A percentile compares a stretch with the other conserved stretches of the same genome.
These are phyloP conservation scores for Semnornis frantzii DNA, from an alignment of 2,113 vertebrate species.

Conservation along the genomic window DNA sequence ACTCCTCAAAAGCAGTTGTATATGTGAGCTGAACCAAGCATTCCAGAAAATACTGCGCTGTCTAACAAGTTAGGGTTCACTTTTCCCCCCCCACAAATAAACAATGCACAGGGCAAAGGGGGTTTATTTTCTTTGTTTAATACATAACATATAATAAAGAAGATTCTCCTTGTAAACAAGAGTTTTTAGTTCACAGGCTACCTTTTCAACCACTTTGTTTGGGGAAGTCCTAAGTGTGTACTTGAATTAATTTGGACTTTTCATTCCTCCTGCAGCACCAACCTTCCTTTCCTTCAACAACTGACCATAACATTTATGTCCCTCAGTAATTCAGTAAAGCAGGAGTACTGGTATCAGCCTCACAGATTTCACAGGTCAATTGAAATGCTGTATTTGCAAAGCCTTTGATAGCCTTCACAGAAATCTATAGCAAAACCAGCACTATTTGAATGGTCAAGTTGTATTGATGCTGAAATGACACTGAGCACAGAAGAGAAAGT, in stretches of 20 bases:
- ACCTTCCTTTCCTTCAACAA: not conserved
- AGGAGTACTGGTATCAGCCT: not conserved
- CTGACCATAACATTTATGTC: not conserved
- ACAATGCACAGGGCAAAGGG: not conserved
- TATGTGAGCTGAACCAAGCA: not conserved
- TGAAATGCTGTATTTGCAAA: not conserved
- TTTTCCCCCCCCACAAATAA: not conserved
- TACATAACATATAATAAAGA: not conserved
- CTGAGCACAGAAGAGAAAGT: too few relatives aligned
- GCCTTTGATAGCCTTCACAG: not conserved
- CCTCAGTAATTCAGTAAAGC: not conserved
- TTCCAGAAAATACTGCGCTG: not conserved
- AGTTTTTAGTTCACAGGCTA: not conserved
- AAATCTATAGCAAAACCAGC: not conserved
- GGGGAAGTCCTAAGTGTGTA: not conserved
- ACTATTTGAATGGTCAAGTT: not conserved
- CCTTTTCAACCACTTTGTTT: not conserved
- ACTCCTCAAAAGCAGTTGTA: constrained; percentile 38
- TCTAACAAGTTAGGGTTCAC: not conserved
- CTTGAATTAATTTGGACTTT: not conserved
- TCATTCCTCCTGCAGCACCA: not conserved
- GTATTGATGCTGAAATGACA: not conserved
- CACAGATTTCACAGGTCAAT: not conserved
- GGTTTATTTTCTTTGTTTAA: not conserved
- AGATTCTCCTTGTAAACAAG: not conserved